A percentile compares a stretch with the other conserved stretches of the same genome.
These are phyloP conservation scores for Ciconia boyciana DNA, from an alignment of 2,113 vertebrate genomes.

Conservation along the genomic window DNA sequence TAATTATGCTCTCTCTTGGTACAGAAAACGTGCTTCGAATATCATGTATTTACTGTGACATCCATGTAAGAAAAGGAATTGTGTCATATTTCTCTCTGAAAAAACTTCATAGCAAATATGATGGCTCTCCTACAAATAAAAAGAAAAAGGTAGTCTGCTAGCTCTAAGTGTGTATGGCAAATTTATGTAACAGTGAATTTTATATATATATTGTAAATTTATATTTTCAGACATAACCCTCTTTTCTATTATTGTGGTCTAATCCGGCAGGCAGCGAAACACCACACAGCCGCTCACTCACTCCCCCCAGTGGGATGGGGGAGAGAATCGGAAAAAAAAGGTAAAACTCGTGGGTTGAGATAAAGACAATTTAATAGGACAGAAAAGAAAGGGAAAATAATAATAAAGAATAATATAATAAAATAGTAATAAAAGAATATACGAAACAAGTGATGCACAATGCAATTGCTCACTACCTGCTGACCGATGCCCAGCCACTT, in stretches of 20 bases:
- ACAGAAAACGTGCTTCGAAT: background rate
- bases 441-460: too few relatives aligned
- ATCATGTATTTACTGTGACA: background rate
- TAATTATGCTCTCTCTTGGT: constrained; percentile 12
- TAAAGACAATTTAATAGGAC: too few relatives aligned
- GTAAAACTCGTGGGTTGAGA: too few relatives aligned
- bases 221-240: background rate
- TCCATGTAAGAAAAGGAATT: background rate
- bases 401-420: too few relatives aligned
- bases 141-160: background rate
- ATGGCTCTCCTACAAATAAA: background rate
- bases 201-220: background rate
- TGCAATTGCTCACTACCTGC: too few relatives aligned
- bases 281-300: too few relatives aligned
- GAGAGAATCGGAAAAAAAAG: too few relatives aligned
- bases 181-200: background rate
- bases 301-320: too few relatives aligned
- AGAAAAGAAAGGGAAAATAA: too few relatives aligned
- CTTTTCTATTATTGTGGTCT: background rate
- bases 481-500: too few relatives aligned
- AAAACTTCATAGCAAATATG: background rate
- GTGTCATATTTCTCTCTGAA: background rate
- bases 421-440: too few relatives aligned
- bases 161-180: background rate
- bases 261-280: too few relatives aligned